Evolutionary conservation across 2,888 invertebrate species (phyloP), one percentile per base, ranked within the genome.

Genomic region (Gerosis bhagava): DNA sequence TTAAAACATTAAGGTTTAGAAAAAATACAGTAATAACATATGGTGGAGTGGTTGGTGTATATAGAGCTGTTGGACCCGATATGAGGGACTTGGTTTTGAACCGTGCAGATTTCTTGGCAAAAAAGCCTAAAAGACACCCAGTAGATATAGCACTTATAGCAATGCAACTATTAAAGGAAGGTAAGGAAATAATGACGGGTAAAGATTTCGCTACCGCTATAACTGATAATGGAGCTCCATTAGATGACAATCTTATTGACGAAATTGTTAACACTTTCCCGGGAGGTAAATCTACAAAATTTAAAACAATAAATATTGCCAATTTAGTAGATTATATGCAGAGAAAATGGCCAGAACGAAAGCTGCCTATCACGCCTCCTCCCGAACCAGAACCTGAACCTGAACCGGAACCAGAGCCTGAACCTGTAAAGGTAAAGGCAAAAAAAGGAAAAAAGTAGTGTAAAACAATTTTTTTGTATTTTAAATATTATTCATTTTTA

Each of bases 271-370:
- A 62, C 29, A 43, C 48, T 0, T 82, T 81, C 48, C 41, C 70
- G 15, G 80, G 70, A 2, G 63, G 73, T 7, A 60, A 53, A 32
- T 40, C 45, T 12, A 41, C 52, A 2, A 80, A 82, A 50, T 5
- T 50, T 1, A 79, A 69, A 50, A 64, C 58, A 3, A 61, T 83
- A 13, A 59, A 74, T 60, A 37, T 82, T 2, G 51, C 24, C 3
- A 16, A 42, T 5, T 13, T 80, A 24, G 70, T 60, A 1, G 81
- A 82, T 11, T 83, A 65, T 51, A 56, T 77, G n/a, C 61, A 59
- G 35, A 64, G 76, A 16, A 74, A 74, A 57, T 83, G 81, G 80
- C 82, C 83, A 2, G 77, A 80, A 1, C 67, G 67, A 10, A 59
- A 70, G 19, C 49, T 82, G 19, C 80, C 77, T 1, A 67, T 69